Evolutionary conservation across 2,797 vertebrate genomes (phyloP).

Genomic region (Morelia viridis): DNA sequence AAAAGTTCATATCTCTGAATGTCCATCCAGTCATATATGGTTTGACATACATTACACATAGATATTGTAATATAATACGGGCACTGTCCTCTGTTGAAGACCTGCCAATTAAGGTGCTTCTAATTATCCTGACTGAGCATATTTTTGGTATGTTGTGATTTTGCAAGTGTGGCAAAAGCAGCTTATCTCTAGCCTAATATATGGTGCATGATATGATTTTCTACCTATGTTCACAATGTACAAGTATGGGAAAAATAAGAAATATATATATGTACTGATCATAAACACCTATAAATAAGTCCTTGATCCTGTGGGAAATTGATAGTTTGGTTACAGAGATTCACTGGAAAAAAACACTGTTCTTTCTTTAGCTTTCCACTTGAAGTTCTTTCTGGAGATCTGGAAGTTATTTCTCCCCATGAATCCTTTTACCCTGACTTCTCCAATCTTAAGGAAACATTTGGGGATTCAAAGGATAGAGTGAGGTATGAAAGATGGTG

Average conservation of each 20-base stretch:
- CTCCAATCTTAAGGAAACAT: constrained; percentile 67
- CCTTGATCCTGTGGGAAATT: background rate
- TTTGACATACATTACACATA: background rate
- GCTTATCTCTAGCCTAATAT: too few species aligned
- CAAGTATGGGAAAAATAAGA: background rate
- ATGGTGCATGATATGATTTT: background rate
- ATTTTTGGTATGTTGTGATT: too few species aligned
- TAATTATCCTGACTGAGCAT: background rate
- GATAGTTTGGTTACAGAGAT: background rate
- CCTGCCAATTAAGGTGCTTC: background rate
- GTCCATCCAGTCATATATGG: too few species aligned
- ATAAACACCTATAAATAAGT: background rate
- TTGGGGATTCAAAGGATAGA: constrained; percentile 79
- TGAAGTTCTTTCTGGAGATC: constrained; percentile 80
- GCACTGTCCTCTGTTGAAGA: background rate
- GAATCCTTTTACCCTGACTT: constrained; percentile 82
- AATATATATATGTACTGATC: background rate
- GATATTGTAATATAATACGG: background rate
- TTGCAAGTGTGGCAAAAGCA: too few species aligned
- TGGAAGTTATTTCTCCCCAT: constrained; percentile 87
- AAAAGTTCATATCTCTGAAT: too few species aligned
- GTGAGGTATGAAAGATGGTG: constrained; percentile 70
- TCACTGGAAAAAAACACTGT: background rate
- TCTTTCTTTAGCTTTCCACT: constrained; percentile 73
- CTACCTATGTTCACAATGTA: background rate